These are phyloP conservation scores for Heliconius eleuchia DNA, from an alignment of 1,140 invertebrate species.

Conservation along the genomic window DNA sequence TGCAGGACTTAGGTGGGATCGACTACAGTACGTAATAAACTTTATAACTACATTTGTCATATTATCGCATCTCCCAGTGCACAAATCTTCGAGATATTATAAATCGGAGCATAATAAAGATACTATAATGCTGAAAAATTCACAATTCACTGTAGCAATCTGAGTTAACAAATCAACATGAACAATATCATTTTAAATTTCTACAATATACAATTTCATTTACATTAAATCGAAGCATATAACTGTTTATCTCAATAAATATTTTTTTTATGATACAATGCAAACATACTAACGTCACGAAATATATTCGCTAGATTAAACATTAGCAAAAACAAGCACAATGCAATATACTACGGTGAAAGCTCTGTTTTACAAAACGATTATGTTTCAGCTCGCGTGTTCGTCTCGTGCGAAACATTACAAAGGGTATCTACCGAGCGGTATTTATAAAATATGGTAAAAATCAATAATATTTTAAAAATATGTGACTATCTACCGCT, in stretches of 20 bases:
- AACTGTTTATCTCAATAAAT: conserved; percentile 37
- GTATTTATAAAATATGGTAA: conserved; percentile 34
- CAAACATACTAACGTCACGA: conserved; percentile 57
- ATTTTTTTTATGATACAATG: conserved; percentile 53
- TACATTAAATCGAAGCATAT: conserved; percentile 74
- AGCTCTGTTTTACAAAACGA: conserved; percentile 48
- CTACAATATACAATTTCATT: conserved; percentile 75
- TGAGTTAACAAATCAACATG: conserved; percentile 73
- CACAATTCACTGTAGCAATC: conserved; percentile 72
- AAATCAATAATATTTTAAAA: conserved; percentile 39
- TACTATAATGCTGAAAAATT: conserved; percentile 63
- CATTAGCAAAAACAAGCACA: conserved; percentile 64
- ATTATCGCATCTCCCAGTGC: conserved; percentile 47
- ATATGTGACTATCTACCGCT: conserved; percentile 38
- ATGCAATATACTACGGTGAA: conserved; percentile 55
- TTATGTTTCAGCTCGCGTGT: conserved; percentile 54
- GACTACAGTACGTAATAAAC: conserved; percentile 57
- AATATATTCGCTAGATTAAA: conserved; percentile 53
- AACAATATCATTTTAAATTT: conserved; percentile 68
- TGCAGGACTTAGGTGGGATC: conserved; percentile 67
- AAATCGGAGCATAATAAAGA: conserved; percentile 45
- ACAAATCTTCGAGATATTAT: conserved; percentile 22
- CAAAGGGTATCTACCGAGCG: conserved; percentile 28
- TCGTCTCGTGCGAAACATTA: conserved; percentile 11
- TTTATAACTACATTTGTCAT: conserved; percentile 52